A percentile compares a stretch with the other conserved stretches of the same genome.
Conservation (phyloP, 2,797 vertebrate genomes). For the Malurus splendens region DNA sequence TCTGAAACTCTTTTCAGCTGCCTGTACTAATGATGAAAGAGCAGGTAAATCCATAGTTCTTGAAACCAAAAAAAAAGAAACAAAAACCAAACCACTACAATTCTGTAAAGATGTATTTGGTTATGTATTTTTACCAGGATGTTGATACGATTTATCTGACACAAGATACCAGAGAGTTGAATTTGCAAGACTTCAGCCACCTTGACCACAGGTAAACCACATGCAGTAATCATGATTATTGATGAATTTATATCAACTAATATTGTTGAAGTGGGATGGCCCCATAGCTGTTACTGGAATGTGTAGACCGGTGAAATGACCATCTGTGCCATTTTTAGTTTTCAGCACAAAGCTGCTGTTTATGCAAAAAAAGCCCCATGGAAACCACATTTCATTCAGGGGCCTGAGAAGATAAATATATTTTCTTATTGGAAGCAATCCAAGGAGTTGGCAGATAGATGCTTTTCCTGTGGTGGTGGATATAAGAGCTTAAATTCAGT, state of each 20-base stretch:
- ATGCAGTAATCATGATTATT: neutral
- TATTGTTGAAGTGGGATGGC: neutral
- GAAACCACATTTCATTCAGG: neutral
- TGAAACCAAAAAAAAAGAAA: neutral
- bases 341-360: neutral
- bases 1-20: neutral
- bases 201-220: constrained; percentile 88
- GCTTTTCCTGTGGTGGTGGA: neutral
- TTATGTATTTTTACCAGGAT: constrained; percentile 74
- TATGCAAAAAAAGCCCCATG: neutral
- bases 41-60: neutral
- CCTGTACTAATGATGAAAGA: neutral
- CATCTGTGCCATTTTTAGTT: neutral
- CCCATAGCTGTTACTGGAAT: neutral
- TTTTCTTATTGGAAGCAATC: constrained; percentile 15
- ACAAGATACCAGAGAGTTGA: constrained; percentile 92
- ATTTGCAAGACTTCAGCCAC: constrained; percentile 96
- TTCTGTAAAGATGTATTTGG: neutral
- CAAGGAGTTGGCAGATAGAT: constrained; percentile 1
- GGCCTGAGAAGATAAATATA: neutral
- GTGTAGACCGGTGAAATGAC: neutral
- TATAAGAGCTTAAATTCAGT: neutral
- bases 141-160: constrained; percentile 97
- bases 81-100: fast-evolving
- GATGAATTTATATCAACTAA: neutral